Evolutionary conservation across 2,113 vertebrate genomes (phyloP).

Genomic region (Reinhardtius hippoglossoides): DNA sequence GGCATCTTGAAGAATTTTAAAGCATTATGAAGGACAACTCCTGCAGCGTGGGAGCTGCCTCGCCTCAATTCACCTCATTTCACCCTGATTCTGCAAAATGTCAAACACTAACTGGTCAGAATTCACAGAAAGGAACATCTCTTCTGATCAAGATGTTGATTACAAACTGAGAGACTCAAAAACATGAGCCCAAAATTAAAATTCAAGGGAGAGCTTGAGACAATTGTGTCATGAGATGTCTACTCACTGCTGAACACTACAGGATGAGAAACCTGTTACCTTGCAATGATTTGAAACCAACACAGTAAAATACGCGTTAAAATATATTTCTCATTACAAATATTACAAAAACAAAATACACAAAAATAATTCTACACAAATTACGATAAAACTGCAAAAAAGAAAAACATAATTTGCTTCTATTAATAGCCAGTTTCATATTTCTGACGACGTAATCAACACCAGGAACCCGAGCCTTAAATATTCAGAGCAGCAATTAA

Average conservation of each 20-base stretch:
- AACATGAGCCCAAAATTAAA: background rate
- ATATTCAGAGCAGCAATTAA: conserved; percentile 54
- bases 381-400: background rate
- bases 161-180: background rate
- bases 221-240: background rate
- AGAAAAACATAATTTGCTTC: conserved; percentile 20
- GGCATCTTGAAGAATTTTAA: background rate
- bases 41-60: background rate
- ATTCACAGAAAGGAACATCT: background rate
- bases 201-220: background rate
- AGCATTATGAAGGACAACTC: conserved; percentile 13
- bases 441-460: conserved; percentile 47
- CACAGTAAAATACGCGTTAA: background rate
- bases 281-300: background rate
- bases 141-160: conserved; percentile 10
- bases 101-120: background rate
- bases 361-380: conserved; percentile 1
- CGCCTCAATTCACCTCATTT: conserved; percentile 4
- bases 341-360: too few species aligned
- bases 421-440: conserved; percentile 28
- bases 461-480: conserved; percentile 28
- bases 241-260: background rate
- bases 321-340: background rate
- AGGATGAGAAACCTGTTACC: background rate
- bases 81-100: conserved; percentile 23